Evolutionary conservation across 2,888 invertebrate species (phyloP).

Genomic region (Notodonta ziczac): DNA sequence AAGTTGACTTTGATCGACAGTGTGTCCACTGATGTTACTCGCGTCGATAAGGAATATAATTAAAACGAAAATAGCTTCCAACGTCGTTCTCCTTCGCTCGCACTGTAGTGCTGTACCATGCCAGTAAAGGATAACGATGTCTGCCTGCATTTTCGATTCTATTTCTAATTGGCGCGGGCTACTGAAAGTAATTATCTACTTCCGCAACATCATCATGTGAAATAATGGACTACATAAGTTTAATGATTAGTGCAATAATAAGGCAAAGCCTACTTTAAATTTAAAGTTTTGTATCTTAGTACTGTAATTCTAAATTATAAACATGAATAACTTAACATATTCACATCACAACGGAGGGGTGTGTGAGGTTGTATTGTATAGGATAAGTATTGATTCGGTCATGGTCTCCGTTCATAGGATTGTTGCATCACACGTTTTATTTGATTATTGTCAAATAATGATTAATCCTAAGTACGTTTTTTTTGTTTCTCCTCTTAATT

Average conservation of each 20-base stretch:
- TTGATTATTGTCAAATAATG: conserved; percentile 52
- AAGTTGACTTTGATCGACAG: conserved; percentile 34
- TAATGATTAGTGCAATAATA: conserved; percentile 79
- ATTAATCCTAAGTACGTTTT: conserved; percentile 56
- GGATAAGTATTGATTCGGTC: conserved; percentile 31
- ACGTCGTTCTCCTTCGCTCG: neutral
- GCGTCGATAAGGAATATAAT: conserved; percentile 22
- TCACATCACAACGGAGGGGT: conserved; percentile 40
- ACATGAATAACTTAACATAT: conserved; percentile 42
- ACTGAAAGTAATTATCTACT: conserved; percentile 47
- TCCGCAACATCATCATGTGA: conserved; percentile 71
- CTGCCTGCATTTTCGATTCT: neutral
- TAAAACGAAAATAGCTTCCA: conserved; percentile 17
- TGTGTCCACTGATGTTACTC: conserved; percentile 32
- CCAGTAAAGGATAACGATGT: neutral
- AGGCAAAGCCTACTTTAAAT: conserved; percentile 81
- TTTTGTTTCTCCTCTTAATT: conserved; percentile 39
- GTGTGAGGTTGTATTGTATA: conserved; percentile 50
- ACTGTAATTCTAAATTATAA: conserved; percentile 68
- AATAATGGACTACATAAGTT: conserved; percentile 74
- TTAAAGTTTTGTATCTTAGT: conserved; percentile 76
- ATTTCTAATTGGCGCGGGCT: neutral
- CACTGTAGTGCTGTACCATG: neutral
- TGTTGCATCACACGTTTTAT: conserved; percentile 45
- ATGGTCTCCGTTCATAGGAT: conserved; percentile 43